A percentile compares a stretch with the other conserved stretches of the same genome.
These are phyloP conservation scores for Halictus quadricinctus DNA, from an alignment of 2,888 invertebrate genomes.

Conservation along the genomic window DNA sequence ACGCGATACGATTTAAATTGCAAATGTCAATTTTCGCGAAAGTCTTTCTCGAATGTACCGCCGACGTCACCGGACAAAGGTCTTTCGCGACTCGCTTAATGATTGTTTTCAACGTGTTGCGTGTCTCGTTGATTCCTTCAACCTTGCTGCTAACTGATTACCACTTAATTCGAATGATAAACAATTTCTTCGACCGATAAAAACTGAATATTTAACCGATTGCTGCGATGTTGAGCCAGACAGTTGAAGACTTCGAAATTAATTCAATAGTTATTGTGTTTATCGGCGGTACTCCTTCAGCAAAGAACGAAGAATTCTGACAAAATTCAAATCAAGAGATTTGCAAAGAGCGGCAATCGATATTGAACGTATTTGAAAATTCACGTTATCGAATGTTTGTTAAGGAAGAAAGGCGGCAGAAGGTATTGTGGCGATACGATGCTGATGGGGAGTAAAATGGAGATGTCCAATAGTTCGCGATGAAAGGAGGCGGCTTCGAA, in stretches of 20 bases:
- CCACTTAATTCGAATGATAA: background rate
- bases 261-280: background rate
- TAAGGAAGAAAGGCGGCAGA: background rate
- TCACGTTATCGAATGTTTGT: background rate
- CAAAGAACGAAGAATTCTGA: no score
- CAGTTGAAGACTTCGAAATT: background rate
- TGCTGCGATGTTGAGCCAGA: background rate
- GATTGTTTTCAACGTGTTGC: background rate
- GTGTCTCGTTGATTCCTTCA: background rate
- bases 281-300: no score
- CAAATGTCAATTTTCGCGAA: background rate
- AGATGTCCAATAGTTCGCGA: background rate
- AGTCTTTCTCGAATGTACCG: background rate
- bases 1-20: background rate
- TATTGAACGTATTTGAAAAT: background rate
- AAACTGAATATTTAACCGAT: background rate
- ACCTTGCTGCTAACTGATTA: background rate
- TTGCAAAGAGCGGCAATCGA: no score
- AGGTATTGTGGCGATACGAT: background rate
- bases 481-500: background rate
- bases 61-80: background rate
- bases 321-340: no score
- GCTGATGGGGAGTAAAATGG: background rate
- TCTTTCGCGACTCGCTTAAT: background rate
- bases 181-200: background rate